Conservation (phyloP, 2,888 invertebrate genomes). For the Nasonia oneida region DNA sequence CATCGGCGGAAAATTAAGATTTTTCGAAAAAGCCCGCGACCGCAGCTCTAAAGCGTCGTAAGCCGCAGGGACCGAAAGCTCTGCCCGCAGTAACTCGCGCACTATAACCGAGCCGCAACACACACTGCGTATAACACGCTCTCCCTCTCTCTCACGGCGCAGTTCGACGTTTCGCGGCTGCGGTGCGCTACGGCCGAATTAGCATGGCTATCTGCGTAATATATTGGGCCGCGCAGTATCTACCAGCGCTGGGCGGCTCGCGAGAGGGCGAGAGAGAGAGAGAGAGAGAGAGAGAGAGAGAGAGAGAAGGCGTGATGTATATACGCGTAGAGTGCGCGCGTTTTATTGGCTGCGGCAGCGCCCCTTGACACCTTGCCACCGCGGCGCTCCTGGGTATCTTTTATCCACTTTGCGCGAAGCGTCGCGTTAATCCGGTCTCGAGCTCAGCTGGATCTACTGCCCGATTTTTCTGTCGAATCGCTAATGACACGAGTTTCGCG, state of each 20-base stretch:
- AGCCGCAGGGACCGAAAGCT: neutral
- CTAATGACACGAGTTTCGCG: neutral
- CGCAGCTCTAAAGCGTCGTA: neutral
- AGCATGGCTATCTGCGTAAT: constrained; percentile 76
- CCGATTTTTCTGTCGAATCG: neutral
- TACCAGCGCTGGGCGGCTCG: no score
- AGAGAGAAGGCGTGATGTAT: constrained; percentile 54
- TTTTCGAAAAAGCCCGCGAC: neutral
- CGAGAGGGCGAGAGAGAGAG: no score
- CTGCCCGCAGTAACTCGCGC: constrained; percentile 3
- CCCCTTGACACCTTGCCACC: constrained; percentile 50
- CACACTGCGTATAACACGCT: neutral
- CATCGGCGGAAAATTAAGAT: neutral
- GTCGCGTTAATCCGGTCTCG: constrained; percentile 52
- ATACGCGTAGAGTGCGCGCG: constrained; percentile 42
- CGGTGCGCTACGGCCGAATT: constrained; percentile 71
- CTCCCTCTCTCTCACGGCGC: constrained; percentile 61
- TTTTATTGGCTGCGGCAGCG: constrained; percentile 71
- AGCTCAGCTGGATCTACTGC: constrained; percentile 1
- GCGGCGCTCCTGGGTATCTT: constrained; percentile 62
- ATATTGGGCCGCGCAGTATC: constrained; percentile 74
- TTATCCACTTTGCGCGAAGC: constrained; percentile 70
- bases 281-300: no score
- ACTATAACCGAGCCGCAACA: constrained; percentile 2
- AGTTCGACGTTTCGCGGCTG: constrained; percentile 41